phyloP scores from a whole-genome alignment of 2,797 vertebrate species.

The Molossus alvarezi region DNA sequence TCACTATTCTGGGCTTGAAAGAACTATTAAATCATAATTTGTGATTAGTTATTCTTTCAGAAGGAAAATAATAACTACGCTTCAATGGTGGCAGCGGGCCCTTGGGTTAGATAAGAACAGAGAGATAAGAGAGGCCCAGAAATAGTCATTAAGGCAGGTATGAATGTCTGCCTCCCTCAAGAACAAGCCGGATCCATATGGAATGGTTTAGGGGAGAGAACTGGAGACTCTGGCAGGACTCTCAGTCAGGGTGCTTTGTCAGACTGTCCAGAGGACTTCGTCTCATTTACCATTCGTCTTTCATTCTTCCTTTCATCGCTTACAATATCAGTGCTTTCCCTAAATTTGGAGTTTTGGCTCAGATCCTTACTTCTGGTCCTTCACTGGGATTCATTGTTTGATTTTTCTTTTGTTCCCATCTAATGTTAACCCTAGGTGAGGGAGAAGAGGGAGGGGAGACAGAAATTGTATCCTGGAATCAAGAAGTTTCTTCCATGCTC shows the following conservation, averaged over 20 bases:
- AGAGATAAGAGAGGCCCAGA: not conserved
- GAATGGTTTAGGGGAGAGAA: not conserved
- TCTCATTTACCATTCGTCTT: not conserved
- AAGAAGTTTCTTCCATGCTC: constrained; percentile 25
- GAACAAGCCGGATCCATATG: not conserved
- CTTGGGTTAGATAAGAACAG: not conserved
- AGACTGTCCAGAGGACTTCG: not conserved
- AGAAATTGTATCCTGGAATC: not conserved
- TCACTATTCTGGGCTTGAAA: not conserved
- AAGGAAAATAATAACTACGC: not conserved
- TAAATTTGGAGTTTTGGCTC: not conserved
- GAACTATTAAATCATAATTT: not conserved
- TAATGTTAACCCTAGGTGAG: not conserved
- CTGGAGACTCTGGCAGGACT: not conserved
- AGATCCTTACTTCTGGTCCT: not conserved
- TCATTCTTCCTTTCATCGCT: not conserved
- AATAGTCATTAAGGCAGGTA: not conserved
- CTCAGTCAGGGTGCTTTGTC: not conserved
- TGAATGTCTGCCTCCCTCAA: not conserved
- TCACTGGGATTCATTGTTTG: not conserved
- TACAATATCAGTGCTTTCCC: not conserved
- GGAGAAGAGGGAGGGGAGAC: not conserved
- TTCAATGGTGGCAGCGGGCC: not conserved
- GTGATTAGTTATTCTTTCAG: constrained; percentile 18
- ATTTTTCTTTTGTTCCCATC: constrained; percentile 57